Base-by-base conservation (phyloP, 2,888 invertebrate genomes). In the Oegoconia quadripuncta region DNA sequence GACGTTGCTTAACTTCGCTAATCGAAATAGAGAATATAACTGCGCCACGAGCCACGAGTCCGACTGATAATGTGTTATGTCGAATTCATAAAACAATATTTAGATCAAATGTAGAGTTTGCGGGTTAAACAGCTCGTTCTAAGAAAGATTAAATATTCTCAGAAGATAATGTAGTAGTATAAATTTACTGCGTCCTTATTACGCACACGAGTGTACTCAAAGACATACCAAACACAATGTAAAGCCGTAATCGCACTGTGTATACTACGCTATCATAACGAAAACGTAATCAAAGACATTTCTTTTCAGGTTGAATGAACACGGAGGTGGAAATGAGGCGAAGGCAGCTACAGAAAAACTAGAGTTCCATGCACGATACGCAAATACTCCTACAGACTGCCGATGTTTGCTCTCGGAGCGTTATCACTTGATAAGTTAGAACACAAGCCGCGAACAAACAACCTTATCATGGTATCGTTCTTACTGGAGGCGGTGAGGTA, bases 371-470 rank as follows among this genome's bases (percentile, higher is more conserved):
- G 74, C 73, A 71, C 78, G 68, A 73, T 68, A 74, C 76, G 71
- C 81, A 86, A 86, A 87, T 86, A 86, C 71, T 76, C 69, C 63
- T 63, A 61, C 66, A 79, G 75, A 68, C 78, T 68, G 82, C 71
- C 68, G 73, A 80, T 87, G 86, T 87, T 87, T 86, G 63, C 79
- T 65, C 72, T 66, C 58, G 55, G 62, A 66, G 70, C 73, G 76
- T 87, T 87, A 87, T 86, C 86, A 69, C 67, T 73, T 83, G 86
- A 87, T 87, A 87, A 82, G 82, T 84, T 80, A 66, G 71, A 86
- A 81, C 80, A 86, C 82, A 86, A 86, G 82, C 84, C 81, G 48
- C 60, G 58, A 45, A 62, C 70, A 86, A 86, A 87, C 84, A 87
- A 47, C 61, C 67, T 84, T 86, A 87, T 87, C 86, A 83, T 84